Conservation (phyloP, 2,113 vertebrate genomes). For the Datnioides undecimradiatus region DNA sequence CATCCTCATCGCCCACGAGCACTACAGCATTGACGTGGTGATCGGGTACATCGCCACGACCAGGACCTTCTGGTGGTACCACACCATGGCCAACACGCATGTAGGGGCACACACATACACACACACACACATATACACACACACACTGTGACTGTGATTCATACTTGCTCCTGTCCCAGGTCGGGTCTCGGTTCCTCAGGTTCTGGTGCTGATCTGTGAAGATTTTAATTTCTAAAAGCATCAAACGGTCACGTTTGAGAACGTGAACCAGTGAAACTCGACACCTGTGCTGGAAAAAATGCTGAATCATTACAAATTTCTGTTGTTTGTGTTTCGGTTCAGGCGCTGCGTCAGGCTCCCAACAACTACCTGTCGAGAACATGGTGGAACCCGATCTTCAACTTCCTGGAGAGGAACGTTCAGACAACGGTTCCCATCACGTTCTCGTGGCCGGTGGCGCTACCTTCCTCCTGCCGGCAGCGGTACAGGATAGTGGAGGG, state of each 20-base stretch:
- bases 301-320: no score
- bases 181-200: no score
- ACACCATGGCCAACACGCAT: conserved; percentile 94
- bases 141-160: no score
- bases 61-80: conserved; percentile 95
- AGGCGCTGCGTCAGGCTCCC: conserved; percentile 89
- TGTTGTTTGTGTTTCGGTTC: not conserved
- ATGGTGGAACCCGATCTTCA: conserved; percentile 95
- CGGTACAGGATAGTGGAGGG: conserved; percentile 93
- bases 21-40: conserved; percentile 95
- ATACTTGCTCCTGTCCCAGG: no score
- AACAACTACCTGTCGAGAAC: conserved; percentile 90
- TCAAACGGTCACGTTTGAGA: no score
- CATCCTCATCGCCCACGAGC: conserved; percentile 94
- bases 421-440: conserved; percentile 88
- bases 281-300: no score
- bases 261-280: no score
- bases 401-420: conserved; percentile 94
- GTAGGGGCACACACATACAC: conserved; percentile 72
- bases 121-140: conserved; percentile 6
- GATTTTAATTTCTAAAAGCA: no score
- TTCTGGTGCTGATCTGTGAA: no score
- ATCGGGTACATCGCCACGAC: conserved; percentile 93
- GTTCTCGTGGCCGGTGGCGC: conserved; percentile 90
- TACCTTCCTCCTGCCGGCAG: conserved; percentile 90